A percentile compares a stretch with the other conserved stretches of the same genome.
Conservation (phyloP, 2,797 vertebrate genomes). For the Salmo trutta region DNA sequence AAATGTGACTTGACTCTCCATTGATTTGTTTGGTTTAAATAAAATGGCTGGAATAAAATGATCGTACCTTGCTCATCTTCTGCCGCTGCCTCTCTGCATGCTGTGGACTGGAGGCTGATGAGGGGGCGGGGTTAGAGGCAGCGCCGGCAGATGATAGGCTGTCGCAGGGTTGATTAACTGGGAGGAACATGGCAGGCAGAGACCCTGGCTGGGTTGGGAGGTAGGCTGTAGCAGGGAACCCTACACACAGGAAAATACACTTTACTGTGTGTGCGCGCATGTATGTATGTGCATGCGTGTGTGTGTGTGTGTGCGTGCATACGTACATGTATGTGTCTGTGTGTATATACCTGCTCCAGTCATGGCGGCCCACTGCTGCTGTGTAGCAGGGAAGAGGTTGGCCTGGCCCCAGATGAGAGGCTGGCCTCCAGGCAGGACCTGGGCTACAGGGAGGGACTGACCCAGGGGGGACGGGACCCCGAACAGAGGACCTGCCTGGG, state of each 20-base stretch:
- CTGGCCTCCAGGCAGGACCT: conserved; percentile 95
- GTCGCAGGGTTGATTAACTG: conserved; percentile 83
- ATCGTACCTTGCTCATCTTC: conserved; percentile 84
- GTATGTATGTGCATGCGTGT: background rate
- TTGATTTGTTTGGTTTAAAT: background rate
- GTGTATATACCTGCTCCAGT: conserved; percentile 51
- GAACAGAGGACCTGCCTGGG: conserved; percentile 91
- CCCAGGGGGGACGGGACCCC: conserved; percentile 87
- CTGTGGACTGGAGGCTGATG: conserved; percentile 89
- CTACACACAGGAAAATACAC: background rate
- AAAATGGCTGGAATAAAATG: background rate
- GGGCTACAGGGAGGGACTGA: conserved; percentile 77
- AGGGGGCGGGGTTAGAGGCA: conserved; percentile 67
- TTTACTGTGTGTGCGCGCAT: background rate
- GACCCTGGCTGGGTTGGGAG: conserved; percentile 93
- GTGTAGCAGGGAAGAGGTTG: conserved; percentile 91
- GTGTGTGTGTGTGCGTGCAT: conserved; percentile 33
- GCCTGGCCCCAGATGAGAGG: conserved; percentile 96
- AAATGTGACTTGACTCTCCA: background rate
- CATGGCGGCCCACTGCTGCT: conserved; percentile 98
- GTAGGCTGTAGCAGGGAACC: conserved; percentile 87
- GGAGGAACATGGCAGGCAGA: conserved; percentile 93
- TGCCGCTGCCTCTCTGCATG: conserved; percentile 58
- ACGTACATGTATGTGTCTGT: background rate
- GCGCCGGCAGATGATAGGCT: conserved; percentile 83